Evolutionary conservation across 2,797 vertebrate genomes (phyloP).

Genomic region (Thamnophis elegans): DNA sequence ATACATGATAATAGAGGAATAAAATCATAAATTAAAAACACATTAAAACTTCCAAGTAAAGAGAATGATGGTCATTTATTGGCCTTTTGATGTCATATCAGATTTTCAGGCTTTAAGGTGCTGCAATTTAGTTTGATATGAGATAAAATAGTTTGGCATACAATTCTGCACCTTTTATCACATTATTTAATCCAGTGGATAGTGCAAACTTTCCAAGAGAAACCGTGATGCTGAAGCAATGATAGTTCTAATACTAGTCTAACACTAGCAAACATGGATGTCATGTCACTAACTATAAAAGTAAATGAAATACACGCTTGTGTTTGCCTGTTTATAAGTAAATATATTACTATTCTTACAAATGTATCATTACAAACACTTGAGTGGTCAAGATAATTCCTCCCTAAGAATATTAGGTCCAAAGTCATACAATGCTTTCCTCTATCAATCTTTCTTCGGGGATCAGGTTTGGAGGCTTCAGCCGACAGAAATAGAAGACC

Average conservation of each 20-base stretch:
- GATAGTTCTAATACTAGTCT: not conserved
- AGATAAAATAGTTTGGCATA: not conserved
- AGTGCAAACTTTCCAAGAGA: not conserved
- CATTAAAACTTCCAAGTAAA: not conserved
- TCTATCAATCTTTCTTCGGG: conserved; percentile 2
- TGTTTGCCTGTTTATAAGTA: not conserved
- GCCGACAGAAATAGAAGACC: not conserved
- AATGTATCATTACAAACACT: not conserved
- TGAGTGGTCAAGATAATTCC: not conserved
- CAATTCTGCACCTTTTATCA: not conserved
- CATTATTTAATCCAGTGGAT: not conserved
- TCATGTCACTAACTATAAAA: not conserved
- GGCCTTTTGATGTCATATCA: not conserved
- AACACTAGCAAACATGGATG: not conserved
- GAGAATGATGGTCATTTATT: not conserved
- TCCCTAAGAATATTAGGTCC: not conserved
- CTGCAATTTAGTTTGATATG: not conserved
- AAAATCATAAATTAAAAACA: not conserved
- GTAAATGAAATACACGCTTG: not conserved
- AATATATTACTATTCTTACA: not conserved
- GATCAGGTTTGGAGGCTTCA: conserved; percentile 2
- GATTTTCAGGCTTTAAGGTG: not conserved
- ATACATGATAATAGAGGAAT: not conserved
- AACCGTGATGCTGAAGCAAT: not conserved
- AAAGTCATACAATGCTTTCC: not conserved